phyloP scores from a whole-genome alignment of 30 jellyfish, hydroid and myxozoan genomes.

The Nemopilema nomurai region DNA sequence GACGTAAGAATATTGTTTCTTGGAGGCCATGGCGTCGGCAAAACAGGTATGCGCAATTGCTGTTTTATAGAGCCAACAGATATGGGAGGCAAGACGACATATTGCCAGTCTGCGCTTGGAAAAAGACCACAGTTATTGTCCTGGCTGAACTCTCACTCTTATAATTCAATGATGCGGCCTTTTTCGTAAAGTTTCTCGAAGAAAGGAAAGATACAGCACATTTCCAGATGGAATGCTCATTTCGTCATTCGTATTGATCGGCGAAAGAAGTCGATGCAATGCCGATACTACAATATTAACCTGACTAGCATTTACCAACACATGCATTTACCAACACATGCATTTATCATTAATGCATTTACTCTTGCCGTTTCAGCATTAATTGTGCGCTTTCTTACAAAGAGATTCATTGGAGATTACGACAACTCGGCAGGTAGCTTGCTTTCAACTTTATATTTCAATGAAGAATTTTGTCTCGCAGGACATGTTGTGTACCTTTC shows the following conservation, averaged over 20 bases:
- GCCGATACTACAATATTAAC: too few species aligned
- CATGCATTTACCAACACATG: not conserved
- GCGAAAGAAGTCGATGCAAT: not conserved
- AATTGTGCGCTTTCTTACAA: conserved; percentile 73
- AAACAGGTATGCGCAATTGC: conserved; percentile 79
- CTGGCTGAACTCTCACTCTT: too few species aligned
- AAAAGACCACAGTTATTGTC: too few species aligned
- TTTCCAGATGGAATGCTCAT: not conserved
- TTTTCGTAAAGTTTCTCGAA: not conserved
- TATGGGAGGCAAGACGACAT: too few species aligned
- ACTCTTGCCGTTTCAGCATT: conserved; percentile 39
- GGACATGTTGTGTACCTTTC: too few species aligned
- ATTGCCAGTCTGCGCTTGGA: too few species aligned
- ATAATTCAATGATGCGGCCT: not conserved
- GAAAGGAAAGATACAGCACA: not conserved
- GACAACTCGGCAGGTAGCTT: conserved; percentile 68
- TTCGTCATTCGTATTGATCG: not conserved
- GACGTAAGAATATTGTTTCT: conserved; percentile 60
- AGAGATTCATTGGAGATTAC: conserved; percentile 73
- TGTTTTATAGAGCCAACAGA: too few species aligned
- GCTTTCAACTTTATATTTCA: too few species aligned
- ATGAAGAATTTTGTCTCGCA: too few species aligned
- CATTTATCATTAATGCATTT: not conserved
- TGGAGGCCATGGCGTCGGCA: conserved; percentile 65
- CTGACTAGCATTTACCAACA: too few species aligned